Percentiles rank a stretch among this genome's conserved stretches.
Evolutionary conservation across 2,888 invertebrate species (phyloP).

Genomic region (Germaria angustata): DNA sequence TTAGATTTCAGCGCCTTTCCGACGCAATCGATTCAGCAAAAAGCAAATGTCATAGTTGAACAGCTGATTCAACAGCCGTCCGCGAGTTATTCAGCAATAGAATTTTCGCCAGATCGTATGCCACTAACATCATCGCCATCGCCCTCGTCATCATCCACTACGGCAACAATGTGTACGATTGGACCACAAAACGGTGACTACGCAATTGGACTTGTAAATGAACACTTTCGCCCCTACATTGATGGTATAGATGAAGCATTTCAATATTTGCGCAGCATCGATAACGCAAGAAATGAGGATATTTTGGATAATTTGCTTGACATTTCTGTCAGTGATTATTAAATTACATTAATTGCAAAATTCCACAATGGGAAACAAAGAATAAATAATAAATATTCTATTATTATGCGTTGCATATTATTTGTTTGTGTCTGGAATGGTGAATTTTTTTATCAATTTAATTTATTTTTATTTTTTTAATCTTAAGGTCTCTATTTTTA

Average conservation of each 20-base stretch:
- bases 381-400: too few species aligned
- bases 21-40: constrained; percentile 36
- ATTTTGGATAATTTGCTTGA: constrained; percentile 76
- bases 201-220: constrained; percentile 43
- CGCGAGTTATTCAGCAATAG: constrained; percentile 24
- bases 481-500: too few species aligned
- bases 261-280: constrained; percentile 74
- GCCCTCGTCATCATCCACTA: not conserved
- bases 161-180: constrained; percentile 28
- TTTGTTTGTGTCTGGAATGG: too few species aligned
- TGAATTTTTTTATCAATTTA: too few species aligned
- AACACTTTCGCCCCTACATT: constrained; percentile 73
- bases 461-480: too few species aligned
- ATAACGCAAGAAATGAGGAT: constrained; percentile 74
- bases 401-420: too few species aligned
- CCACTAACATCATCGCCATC: not conserved
- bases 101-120: constrained; percentile 41
- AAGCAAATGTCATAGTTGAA: constrained; percentile 73
- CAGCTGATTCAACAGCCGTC: constrained; percentile 69
- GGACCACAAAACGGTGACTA: constrained; percentile 63
- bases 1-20: constrained; percentile 43
- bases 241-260: constrained; percentile 76
- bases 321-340: constrained; percentile 76
- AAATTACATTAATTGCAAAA: constrained; percentile 17
- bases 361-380: not conserved